phyloP scores from a whole-genome alignment of 92 coral and sea anemone species.

The Palythoa caribaeorum region DNA sequence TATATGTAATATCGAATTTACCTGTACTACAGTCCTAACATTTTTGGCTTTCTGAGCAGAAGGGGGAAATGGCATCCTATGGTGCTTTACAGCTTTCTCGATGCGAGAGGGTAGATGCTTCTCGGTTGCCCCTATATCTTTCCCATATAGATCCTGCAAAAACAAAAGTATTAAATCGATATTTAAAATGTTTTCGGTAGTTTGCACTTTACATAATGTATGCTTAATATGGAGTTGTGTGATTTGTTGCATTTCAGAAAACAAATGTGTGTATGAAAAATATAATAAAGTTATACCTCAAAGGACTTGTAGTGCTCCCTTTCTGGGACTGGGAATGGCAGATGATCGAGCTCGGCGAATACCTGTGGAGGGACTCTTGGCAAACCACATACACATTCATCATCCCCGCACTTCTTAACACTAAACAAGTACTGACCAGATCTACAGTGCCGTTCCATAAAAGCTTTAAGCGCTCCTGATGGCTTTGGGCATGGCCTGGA shows the following conservation, averaged over 20 bases:
- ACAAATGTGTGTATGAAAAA: conserved; percentile 27
- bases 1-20: conserved; percentile 29
- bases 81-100: conserved; percentile 31
- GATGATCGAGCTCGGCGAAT: conserved; percentile 63
- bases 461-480: conserved; percentile 46
- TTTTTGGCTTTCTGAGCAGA: conserved; percentile 31
- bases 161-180: conserved; percentile 21
- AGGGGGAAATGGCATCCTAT: conserved; percentile 19
- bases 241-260: conserved; percentile 21
- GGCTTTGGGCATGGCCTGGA: conserved; percentile 48
- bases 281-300: conserved; percentile 51
- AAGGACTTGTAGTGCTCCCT: conserved; percentile 63
- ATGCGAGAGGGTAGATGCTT: conserved; percentile 29
- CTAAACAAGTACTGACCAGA: conserved; percentile 55
- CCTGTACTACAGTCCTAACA: conserved; percentile 35
- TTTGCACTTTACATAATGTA: conserved; percentile 37
- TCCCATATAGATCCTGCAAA: conserved; percentile 30
- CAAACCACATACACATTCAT: conserved; percentile 58
- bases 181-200: conserved; percentile 36
- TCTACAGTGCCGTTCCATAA: conserved; percentile 58
- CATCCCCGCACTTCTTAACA: conserved; percentile 56
- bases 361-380: conserved; percentile 60
- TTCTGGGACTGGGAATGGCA: conserved; percentile 60
- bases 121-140: conserved; percentile 37
- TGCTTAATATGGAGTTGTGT: conserved; percentile 28